These are phyloP conservation scores for Leptobrachium ailaonicum DNA, from an alignment of 2,113 vertebrate species.

Conservation along the genomic window DNA sequence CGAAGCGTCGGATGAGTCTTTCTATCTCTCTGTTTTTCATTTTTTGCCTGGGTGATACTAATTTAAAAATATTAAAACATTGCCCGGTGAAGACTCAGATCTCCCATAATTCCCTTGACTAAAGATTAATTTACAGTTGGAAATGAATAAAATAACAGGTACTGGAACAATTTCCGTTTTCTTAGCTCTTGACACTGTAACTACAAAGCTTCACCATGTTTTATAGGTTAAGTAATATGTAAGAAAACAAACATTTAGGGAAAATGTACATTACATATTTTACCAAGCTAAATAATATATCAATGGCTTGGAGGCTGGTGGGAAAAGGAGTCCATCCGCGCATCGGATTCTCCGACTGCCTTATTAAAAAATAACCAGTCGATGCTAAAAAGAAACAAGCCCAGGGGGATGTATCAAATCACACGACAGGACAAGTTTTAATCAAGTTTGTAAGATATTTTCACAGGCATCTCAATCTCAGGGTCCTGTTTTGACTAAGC, in stretches of 20 bases:
- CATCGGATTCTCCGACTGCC: constrained; percentile 48
- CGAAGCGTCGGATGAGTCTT: too few species aligned
- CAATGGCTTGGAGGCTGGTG: constrained; percentile 48
- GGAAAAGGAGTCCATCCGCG: constrained; percentile 40
- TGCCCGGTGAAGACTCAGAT: too few species aligned
- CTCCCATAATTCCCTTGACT: too few species aligned
- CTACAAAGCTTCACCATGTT: background rate
- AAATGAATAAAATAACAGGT: too few species aligned
- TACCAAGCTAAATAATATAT: constrained; percentile 56
- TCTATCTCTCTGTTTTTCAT: too few species aligned
- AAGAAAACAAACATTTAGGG: background rate
- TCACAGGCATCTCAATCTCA: constrained; percentile 4
- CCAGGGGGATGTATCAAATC: constrained; percentile 36
- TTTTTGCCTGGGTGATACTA: too few species aligned
- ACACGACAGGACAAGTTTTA: constrained; percentile 1
- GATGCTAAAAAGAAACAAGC: constrained; percentile 31
- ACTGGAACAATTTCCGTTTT: too few species aligned
- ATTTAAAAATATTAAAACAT: too few species aligned
- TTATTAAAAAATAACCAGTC: constrained; percentile 52
- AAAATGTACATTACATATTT: constrained; percentile 9
- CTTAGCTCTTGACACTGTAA: background rate
- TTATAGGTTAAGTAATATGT: constrained; percentile 15
- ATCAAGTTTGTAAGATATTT: constrained; percentile 8
- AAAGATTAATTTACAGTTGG: too few species aligned
- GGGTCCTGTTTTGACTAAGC: too few species aligned